A percentile compares a stretch with the other conserved stretches of the same genome.
Conservation (phyloP, 2,888 invertebrate species). For the Apotomis turbidana region DNA sequence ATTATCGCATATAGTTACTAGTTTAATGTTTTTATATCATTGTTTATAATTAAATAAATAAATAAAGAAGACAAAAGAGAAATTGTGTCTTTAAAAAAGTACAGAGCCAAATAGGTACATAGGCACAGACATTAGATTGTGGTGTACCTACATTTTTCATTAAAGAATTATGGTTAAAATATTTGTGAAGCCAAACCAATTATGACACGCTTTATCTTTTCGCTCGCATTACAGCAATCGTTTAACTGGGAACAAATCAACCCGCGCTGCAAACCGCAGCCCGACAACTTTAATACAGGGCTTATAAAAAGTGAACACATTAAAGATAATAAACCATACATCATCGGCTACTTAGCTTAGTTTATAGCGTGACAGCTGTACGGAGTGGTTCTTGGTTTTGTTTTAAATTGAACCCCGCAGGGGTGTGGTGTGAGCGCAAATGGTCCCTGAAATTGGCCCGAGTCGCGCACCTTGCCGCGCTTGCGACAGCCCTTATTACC, state of each 20-base stretch:
- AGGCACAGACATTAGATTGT: neutral
- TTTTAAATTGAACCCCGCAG: slow-evolving; percentile 60
- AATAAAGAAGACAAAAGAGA: too few species aligned
- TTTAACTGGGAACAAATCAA: slow-evolving; percentile 20
- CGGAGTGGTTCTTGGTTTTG: slow-evolving; percentile 57
- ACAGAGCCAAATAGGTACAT: too few species aligned
- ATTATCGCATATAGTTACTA: too few species aligned
- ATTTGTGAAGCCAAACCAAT: neutral
- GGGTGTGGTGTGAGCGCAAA: slow-evolving; percentile 71
- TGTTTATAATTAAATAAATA: too few species aligned
- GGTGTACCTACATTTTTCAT: neutral
- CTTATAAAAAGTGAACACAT: slow-evolving; percentile 23
- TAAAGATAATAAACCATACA: slow-evolving; percentile 40
- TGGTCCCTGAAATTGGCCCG: slow-evolving; percentile 80
- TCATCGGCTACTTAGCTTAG: slow-evolving; percentile 40
- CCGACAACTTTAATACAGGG: slow-evolving; percentile 3
- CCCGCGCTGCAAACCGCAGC: slow-evolving; percentile 11
- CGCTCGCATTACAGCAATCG: neutral
- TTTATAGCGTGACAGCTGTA: slow-evolving; percentile 38
- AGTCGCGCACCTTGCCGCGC: slow-evolving; percentile 73
- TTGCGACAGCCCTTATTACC: slow-evolving; percentile 74
- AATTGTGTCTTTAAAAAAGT: too few species aligned
- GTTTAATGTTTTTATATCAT: too few species aligned
- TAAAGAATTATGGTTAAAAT: neutral
- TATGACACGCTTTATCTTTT: neutral